These are phyloP conservation scores for Allygus modestus DNA, from an alignment of 2,888 invertebrate species.

Conservation along the genomic window DNA sequence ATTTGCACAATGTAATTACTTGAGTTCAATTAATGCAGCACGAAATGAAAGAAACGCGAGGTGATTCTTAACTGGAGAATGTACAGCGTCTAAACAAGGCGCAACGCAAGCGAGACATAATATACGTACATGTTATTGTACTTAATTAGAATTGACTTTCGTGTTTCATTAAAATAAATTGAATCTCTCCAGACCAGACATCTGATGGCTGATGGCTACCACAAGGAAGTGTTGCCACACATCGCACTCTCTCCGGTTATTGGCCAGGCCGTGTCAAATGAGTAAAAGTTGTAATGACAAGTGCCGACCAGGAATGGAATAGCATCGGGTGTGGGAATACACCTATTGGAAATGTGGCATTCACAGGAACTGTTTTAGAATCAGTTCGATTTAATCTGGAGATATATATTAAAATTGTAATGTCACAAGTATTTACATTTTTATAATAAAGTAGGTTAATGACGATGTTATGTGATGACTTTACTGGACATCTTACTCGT, in stretches of 20 bases:
- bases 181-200: slow-evolving; percentile 13
- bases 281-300: neutral
- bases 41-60: neutral
- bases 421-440: no score
- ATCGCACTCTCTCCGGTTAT: neutral
- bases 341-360: no score
- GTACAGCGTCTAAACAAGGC: neutral
- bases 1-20: neutral
- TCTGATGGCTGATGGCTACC: neutral
- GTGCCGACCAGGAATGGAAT: neutral
- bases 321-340: no score
- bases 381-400: no score
- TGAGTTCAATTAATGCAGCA: neutral
- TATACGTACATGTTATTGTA: neutral
- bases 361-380: no score
- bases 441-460: no score
- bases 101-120: neutral
- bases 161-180: slow-evolving; percentile 22
- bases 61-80: neutral
- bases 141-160: neutral
- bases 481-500: no score
- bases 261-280: neutral
- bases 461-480: no score
- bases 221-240: neutral
- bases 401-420: no score